These are phyloP conservation scores for Agrochola macilenta DNA, from an alignment of 2,888 invertebrate species.

Conservation along the genomic window DNA sequence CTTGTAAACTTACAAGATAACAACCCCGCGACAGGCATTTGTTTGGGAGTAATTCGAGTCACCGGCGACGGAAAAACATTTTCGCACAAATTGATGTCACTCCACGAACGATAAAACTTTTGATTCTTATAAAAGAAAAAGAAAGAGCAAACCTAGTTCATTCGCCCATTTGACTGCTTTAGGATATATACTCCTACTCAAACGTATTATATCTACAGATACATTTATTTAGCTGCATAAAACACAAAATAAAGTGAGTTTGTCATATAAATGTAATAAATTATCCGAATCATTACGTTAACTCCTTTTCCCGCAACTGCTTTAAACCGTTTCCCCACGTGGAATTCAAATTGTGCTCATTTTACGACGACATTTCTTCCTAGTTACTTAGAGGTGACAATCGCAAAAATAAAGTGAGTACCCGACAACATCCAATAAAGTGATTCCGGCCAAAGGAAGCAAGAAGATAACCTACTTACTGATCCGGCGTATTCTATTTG, in stretches of 20 bases:
- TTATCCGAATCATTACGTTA: slow-evolving; percentile 56
- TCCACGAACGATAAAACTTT: slow-evolving; percentile 83
- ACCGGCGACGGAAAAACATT: slow-evolving; percentile 75
- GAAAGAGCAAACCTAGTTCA: slow-evolving; percentile 54
- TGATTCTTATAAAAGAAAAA: slow-evolving; percentile 76
- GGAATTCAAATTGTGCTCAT: slow-evolving; percentile 53
- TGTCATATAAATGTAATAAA: slow-evolving; percentile 50
- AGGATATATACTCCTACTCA: slow-evolving; percentile 1
- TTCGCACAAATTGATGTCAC: slow-evolving; percentile 85
- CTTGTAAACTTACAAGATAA: slow-evolving; percentile 81
- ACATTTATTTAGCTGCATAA: slow-evolving; percentile 19
- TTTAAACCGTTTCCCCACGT: slow-evolving; percentile 48
- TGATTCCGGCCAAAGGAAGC: slow-evolving; percentile 88
- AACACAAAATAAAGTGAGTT: slow-evolving; percentile 35
- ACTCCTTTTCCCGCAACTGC: slow-evolving; percentile 44
- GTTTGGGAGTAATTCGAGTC: slow-evolving; percentile 85
- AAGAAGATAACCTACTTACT: slow-evolving; percentile 90
- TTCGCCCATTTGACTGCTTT: slow-evolving; percentile 41
- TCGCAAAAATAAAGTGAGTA: slow-evolving; percentile 74
- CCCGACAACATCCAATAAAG: slow-evolving; percentile 87
- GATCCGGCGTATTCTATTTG: slow-evolving; percentile 90
- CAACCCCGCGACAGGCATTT: slow-evolving; percentile 82
- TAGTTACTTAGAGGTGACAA: slow-evolving; percentile 71
- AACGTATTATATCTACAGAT: background rate
- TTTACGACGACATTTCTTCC: slow-evolving; percentile 48